Evolutionary conservation across 2,113 vertebrate species (phyloP), one percentile per base, ranked within the genome.

Genomic region (Phyllostomus hastatus): DNA sequence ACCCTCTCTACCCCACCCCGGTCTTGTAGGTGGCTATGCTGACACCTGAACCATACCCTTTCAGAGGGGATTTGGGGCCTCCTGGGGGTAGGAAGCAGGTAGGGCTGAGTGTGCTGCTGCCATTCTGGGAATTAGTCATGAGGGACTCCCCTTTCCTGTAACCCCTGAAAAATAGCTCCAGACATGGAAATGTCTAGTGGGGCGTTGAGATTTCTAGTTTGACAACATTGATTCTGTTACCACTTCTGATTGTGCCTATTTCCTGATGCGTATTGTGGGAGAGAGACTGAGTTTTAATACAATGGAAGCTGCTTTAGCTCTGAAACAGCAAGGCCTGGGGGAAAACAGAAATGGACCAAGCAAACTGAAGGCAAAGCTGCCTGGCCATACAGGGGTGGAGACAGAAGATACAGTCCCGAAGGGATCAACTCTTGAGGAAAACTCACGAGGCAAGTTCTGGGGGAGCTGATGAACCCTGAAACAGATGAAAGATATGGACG

Each of bases 31-130:
- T 69, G 70, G 43, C 61, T 66, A 0, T 26, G 72, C 41, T 95
- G 96, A 94, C 46, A 97, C 75, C 57, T 92, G 96, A 97, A 96
- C 80, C 38, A 4, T 15, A 54, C 12, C 46, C 72, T 97, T 97
- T 96, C 86, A 97, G 82, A 97, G 72, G 82, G 84, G 91, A 97
- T 96, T 97, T 97, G 97, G 92, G 97, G 96, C 96, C 87, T 92
- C 83, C n/a, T 66, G 67, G 41, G 75, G 50, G 35, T 59, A 92
- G 76, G 80, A 70, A 90, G 66, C 38, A 90, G 75, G 95, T 90
- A 50, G 91, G 70, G 86, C 75, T 89, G 82, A 33, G 46, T 16
- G 43, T 33, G 9, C 11, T 43, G 73, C 33, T 33, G 20, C 17
- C 67, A 41, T 14, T 82, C 76, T 85, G 90, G 43, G 38, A 95